Base-by-base conservation (phyloP, 2,888 invertebrate species). In the Parnassius orleans region DNA sequence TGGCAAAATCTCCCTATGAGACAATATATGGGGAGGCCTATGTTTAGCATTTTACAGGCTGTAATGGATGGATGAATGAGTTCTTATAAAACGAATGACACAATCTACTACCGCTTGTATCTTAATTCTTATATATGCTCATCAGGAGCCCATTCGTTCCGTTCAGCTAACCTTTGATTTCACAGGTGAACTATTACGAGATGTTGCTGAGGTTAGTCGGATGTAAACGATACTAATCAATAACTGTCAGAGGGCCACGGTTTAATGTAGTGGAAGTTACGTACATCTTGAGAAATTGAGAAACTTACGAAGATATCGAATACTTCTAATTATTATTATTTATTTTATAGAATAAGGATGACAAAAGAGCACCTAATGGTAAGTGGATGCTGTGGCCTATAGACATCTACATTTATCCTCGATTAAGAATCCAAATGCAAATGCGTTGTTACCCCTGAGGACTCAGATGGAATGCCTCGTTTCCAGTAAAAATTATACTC, bases 241-340 rank as follows among this genome's bases (percentile, higher is more conserved):
- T 57, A 57, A 57, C 15, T 53, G 48, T 57, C 53, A 24, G 53
- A 50, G 15, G 33, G 44, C 33, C 15, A 44, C 50, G 53, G 24
- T 62, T 62, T 12, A 56, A 47, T 52, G 33, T 44, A 44, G 44
- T 57, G 48, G 53, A 53, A 12, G 33, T 57, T 61, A 46, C 53
- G 15, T 57, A 53, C 57, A 46, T 53, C 61, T 61, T 57, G 53
- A 53, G 61, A 52, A 57, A 61, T 61, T 57, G 56, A 47, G 57
- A 61, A 46, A 55, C 33, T 55, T 60, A 44, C 55, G 7, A 33
- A 33, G 33, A 33, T 33, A 33, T 33, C 5, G 33, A 33, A 33
- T 33, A 33, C 33, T 7, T 33, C 33, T 33, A 24, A 24, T 24
- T 7, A 7, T 19, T 19, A 19, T 19, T 19, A 19, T 19, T 19